Percentiles rank a stretch among this genome's conserved stretches.
Evolutionary conservation across 2,888 invertebrate genomes (phyloP).

Genomic region (Spialia ferax): DNA sequence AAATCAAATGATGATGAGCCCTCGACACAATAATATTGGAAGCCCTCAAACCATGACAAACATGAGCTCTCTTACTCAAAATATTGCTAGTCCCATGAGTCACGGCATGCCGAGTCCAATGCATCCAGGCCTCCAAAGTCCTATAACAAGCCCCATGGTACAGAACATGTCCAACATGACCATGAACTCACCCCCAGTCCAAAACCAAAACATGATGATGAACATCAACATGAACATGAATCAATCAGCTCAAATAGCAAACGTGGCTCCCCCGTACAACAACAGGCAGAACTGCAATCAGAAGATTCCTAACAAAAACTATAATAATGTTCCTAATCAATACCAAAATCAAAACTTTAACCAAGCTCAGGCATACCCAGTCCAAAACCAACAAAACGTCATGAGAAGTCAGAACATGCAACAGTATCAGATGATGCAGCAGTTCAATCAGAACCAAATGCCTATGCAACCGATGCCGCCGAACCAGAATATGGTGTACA

Average conservation of each 20-base stretch:
- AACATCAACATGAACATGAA: slow-evolving; percentile 63
- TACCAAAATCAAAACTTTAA: slow-evolving; percentile 73
- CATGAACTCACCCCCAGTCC: slow-evolving; percentile 65
- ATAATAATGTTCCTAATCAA: slow-evolving; percentile 67
- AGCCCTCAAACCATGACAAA: slow-evolving; percentile 61
- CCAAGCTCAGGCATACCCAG: slow-evolving; percentile 66
- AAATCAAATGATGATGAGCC: slow-evolving; percentile 83
- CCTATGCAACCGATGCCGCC: slow-evolving; percentile 61
- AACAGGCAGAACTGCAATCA: slow-evolving; percentile 66
- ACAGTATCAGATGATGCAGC: slow-evolving; percentile 75
- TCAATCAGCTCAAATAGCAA: slow-evolving; percentile 54
- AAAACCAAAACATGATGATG: slow-evolving; percentile 65
- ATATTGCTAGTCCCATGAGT: slow-evolving; percentile 75
- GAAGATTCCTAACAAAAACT: slow-evolving; percentile 68
- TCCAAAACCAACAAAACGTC: slow-evolving; percentile 66
- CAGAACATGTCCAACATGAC: slow-evolving; percentile 76
- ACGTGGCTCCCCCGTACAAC: slow-evolving; percentile 58
- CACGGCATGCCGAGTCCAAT: slow-evolving; percentile 81
- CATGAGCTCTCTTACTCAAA: slow-evolving; percentile 76
- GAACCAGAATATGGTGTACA: slow-evolving; percentile 63
- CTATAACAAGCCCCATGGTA: slow-evolving; percentile 70
- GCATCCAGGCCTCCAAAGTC: slow-evolving; percentile 67
- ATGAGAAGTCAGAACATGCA: slow-evolving; percentile 73
- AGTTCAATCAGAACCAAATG: slow-evolving; percentile 71
- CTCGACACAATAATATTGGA: slow-evolving; percentile 70